Evolutionary conservation across 2,888 invertebrate genomes (phyloP).

Genomic region (Harmothoe impar): DNA sequence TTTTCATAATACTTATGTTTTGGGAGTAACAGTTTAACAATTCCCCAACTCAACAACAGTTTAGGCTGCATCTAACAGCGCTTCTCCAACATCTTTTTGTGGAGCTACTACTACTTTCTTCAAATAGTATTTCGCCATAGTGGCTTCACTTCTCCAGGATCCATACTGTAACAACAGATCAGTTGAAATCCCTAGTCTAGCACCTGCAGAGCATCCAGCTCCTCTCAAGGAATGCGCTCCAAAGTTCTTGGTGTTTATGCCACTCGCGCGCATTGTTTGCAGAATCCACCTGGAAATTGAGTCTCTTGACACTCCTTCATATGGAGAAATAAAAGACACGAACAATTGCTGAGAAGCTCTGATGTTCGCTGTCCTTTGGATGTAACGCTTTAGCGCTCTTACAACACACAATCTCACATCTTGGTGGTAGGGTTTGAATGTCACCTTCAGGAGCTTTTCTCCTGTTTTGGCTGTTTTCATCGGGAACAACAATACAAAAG

Average conservation of each 20-base stretch:
- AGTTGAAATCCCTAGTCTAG: neutral
- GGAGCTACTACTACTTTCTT: neutral
- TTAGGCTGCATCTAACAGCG: too few relatives aligned
- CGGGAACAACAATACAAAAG: neutral
- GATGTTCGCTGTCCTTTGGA: neutral
- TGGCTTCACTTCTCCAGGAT: neutral
- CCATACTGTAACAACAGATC: neutral
- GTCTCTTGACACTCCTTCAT: neutral
- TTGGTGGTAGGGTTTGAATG: neutral
- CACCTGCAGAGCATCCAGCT: neutral
- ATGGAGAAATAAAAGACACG: neutral
- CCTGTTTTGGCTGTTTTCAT: neutral
- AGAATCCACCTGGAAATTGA: neutral
- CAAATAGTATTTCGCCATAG: neutral
- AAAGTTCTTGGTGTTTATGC: neutral
- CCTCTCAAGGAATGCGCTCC: neutral
- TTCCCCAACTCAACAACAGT: too few relatives aligned
- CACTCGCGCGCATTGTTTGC: neutral
- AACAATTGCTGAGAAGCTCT: neutral
- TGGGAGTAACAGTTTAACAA: too few relatives aligned
- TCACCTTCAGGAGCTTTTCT: neutral
- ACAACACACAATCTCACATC: neutral
- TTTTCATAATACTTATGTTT: too few relatives aligned
- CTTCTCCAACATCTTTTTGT: too few relatives aligned
- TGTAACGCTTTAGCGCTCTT: neutral